Evolutionary conservation across 2,888 invertebrate genomes (phyloP), one percentile per base, ranked within the genome.

Genomic region (Scrobipalpa costella): DNA sequence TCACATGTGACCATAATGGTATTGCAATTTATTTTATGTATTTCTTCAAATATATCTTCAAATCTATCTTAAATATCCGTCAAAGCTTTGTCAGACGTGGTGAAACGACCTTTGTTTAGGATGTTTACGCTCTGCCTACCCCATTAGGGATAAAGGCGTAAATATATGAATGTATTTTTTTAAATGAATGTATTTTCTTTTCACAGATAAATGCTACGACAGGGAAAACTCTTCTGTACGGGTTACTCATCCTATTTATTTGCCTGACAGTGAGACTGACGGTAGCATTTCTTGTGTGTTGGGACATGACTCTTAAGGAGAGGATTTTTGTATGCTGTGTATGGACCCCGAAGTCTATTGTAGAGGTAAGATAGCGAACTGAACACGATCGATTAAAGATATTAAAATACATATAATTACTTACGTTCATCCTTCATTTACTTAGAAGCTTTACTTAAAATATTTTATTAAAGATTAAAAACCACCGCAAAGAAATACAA

Each of bases 321-420:
- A 91, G 90, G 65, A 66, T 94, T 2, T 95, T 95, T 73, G 88
- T 95, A 17, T 93, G 94, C 64, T 84, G 94, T 66, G 92, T 94
- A 1, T 95, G 95, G 95, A 84, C 94, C 49, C 94, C 95, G 0
- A 95, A 95, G 76, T 94, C 95, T 44, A 95, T 95, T 63, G 95
- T 95, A 0, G 94, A 95, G 93, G 95, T 93, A 75, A 61, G 66
- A 59, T 17, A 34, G 7, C 5, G 27, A 27, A 27, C 27, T 27
- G n/a, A n/a, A n/a, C n/a, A n/a, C n/a, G n/a, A n/a, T n/a, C n/a
- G n/a, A n/a, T n/a, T n/a, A n/a, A 27, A 27, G 27, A 3, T 27
- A 27, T 27, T 27, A n/a, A n/a, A n/a, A n/a, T n/a, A n/a, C n/a
- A n/a, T n/a, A n/a, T n/a, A n/a, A n/a, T n/a, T n/a, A n/a, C n/a